A percentile compares a stretch with the other conserved stretches of the same genome.
phyloP scores from a whole-genome alignment of 1,140 invertebrate genomes.

The Aricia agestis region DNA sequence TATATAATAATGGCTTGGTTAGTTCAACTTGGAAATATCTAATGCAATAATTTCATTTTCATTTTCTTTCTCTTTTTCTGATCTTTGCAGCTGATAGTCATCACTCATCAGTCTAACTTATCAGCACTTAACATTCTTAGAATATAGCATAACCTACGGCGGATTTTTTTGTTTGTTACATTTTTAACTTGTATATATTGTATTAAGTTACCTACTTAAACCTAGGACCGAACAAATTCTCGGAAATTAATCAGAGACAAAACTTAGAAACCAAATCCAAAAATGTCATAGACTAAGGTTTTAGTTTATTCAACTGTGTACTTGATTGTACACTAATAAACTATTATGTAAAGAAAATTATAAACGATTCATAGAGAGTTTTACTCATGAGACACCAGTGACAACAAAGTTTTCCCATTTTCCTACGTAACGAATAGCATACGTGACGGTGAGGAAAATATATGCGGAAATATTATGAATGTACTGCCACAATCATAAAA shows the following conservation, averaged over 20 bases:
- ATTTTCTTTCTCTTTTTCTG: not conserved
- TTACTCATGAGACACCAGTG: constrained; percentile 18
- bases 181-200: too few species aligned
- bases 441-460: constrained; percentile 19
- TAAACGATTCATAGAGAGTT: not conserved
- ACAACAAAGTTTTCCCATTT: constrained; percentile 44
- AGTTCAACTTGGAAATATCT: not conserved
- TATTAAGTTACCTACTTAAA: too few species aligned
- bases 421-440: constrained; percentile 7
- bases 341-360: not conserved
- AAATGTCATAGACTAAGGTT: too few species aligned
- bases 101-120: too few species aligned
- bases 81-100: too few species aligned
- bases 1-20: not conserved
- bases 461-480: not conserved
- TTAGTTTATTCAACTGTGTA: not conserved
- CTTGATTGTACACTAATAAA: not conserved
- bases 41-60: not conserved
- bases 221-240: too few species aligned
- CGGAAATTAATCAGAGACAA: too few species aligned
- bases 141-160: too few species aligned
- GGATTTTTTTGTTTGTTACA: too few species aligned
- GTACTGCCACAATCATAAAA: not conserved
- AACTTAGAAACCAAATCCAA: too few species aligned
- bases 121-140: too few species aligned